Evolutionary conservation across 2,113 vertebrate species (phyloP).

Genomic region (Pseudorasbora parva): DNA sequence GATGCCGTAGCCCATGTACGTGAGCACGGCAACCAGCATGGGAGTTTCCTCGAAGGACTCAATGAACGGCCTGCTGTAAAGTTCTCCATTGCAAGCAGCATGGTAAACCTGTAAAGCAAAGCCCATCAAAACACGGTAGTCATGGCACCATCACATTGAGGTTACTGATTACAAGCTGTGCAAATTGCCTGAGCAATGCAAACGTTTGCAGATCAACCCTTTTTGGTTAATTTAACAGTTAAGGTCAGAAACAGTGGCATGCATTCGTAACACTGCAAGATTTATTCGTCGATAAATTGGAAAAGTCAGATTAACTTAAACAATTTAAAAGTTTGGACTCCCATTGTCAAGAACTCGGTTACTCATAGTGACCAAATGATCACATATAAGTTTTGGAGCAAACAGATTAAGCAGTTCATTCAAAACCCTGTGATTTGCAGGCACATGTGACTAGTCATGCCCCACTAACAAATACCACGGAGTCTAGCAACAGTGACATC

Average conservation of each 20-base stretch:
- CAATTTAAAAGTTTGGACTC: neutral
- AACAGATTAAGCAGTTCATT: constrained; percentile 46
- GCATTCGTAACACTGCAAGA: neutral
- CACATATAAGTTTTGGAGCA: neutral
- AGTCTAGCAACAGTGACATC: constrained; percentile 54
- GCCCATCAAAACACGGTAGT: neutral
- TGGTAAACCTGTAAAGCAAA: constrained; percentile 73
- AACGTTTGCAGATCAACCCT: neutral
- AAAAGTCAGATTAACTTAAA: neutral
- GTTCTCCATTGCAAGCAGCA: constrained; percentile 79
- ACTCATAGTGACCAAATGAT: neutral
- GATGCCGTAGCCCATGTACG: constrained; percentile 92
- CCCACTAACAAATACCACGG: constrained; percentile 62
- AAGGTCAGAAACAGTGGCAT: neutral
- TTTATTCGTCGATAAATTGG: neutral
- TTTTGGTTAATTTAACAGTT: neutral
- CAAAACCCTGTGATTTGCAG: constrained; percentile 51
- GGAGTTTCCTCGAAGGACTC: constrained; percentile 95
- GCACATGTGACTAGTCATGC: constrained; percentile 74
- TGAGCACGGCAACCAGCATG: constrained; percentile 93
- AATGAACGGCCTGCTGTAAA: constrained; percentile 85
- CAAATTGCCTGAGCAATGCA: neutral
- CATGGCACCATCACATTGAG: constrained; percentile 13
- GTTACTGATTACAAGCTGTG: neutral
- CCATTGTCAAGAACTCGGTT: neutral